phyloP scores from a whole-genome alignment of 1,140 invertebrate genomes.

The Stegodyphus mimosarum region DNA sequence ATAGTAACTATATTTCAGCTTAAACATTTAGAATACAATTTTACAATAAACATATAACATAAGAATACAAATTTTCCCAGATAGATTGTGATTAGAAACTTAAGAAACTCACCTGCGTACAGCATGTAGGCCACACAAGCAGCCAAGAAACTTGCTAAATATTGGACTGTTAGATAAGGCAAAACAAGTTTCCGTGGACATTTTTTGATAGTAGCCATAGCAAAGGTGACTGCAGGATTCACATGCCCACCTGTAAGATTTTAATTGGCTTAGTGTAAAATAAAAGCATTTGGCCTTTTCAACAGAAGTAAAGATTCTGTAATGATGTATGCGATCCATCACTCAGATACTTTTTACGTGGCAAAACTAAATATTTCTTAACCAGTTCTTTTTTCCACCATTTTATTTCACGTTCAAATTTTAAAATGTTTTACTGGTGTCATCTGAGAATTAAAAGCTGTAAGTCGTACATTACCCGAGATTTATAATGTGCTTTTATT shows the following conservation, averaged over 20 bases:
- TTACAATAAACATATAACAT: too few relatives aligned
- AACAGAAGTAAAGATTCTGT: neutral
- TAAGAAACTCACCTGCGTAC: constrained; percentile 54
- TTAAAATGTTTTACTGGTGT: neutral
- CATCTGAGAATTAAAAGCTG: too few relatives aligned
- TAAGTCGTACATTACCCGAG: too few relatives aligned
- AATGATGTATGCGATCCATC: neutral
- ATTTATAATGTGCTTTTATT: too few relatives aligned
- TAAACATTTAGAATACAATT: too few relatives aligned
- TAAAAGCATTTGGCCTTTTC: neutral
- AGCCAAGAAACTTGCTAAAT: constrained; percentile 67
- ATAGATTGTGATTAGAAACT: too few relatives aligned
- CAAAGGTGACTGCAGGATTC: constrained; percentile 71
- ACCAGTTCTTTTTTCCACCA: neutral
- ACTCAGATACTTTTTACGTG: neutral
- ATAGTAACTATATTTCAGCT: too few relatives aligned
- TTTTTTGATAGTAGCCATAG: constrained; percentile 72
- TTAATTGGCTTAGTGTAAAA: constrained; percentile 14
- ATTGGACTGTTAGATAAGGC: constrained; percentile 72
- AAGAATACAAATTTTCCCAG: too few relatives aligned
- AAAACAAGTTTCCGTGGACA: constrained; percentile 69
- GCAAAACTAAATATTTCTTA: neutral
- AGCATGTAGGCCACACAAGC: constrained; percentile 57
- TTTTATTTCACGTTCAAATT: neutral
- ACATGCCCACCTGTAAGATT: constrained; percentile 72